Evolutionary conservation across 2,888 invertebrate species (phyloP), one percentile per base, ranked within the genome.

Genomic region (Conistra vaccinii): DNA sequence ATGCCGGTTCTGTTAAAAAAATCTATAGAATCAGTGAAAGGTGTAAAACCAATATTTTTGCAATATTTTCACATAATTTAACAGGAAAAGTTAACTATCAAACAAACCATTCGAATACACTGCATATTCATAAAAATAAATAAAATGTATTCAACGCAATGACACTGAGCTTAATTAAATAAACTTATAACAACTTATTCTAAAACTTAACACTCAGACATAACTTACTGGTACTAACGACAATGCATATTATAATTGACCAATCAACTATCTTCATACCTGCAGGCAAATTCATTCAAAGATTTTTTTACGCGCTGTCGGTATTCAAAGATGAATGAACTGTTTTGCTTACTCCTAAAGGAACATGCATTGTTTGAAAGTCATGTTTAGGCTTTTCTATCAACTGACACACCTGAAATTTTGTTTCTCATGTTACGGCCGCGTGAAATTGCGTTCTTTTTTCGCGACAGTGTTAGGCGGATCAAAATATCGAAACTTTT

Each of bases 141-240:
- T 87, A 76, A 80, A 80, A 78, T 29, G 48, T 72, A 63, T 65
- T 81, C 73, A 85, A 86, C 71, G 73, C 29, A 78, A 73, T 69
- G 74, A 76, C 67, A 69, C 58, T 72, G 69, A 67, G 35, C 68
- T 70, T 82, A 80, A 32, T n/a, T n/a, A n/a, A 53, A n/a, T 61
- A 61, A 73, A 80, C 68, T 83, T 83, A 84, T 74, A 83, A 87
- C 60, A 71, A 79, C 83, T 84, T 81, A 88, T 63, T 63, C 39
- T 81, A 86, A 78, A 76, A 72, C 86, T 83, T 78, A 88, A 70
- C 66, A 80, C 75, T 88, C 80, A 73, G 85, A 83, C 85, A 79
- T 76, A 83, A 67, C 79, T 83, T 84, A 88, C 45, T 81, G 88
- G 81, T 85, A 88, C 80, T 76, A 84, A 83, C 74, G 70, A 67